phyloP scores from a whole-genome alignment of 2,888 invertebrate genomes.

The Luffia ferchaultella region DNA sequence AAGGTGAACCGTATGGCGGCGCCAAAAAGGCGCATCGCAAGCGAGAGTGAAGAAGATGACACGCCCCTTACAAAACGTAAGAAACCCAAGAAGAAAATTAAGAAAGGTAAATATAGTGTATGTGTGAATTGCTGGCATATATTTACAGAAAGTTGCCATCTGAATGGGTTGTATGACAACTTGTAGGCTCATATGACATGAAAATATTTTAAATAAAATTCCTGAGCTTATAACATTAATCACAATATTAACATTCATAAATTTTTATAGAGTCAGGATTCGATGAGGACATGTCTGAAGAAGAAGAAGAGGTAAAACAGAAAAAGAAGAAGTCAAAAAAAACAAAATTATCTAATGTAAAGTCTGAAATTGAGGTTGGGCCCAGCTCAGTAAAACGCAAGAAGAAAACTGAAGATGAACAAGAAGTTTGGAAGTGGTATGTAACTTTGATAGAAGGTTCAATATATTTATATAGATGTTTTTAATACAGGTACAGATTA shows the following conservation, averaged over 20 bases:
- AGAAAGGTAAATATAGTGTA: conserved; percentile 61
- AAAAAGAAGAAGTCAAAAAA: conserved; percentile 46
- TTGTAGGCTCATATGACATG: neutral
- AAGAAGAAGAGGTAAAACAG: conserved; percentile 67
- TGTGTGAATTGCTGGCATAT: conserved; percentile 2
- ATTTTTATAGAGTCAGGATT: conserved; percentile 51
- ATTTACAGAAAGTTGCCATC: too few relatives aligned
- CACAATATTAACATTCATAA: neutral
- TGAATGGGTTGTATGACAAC: too few relatives aligned
- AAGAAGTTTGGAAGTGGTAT: conserved; percentile 93
- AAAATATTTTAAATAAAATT: neutral
- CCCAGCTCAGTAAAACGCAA: conserved; percentile 72
- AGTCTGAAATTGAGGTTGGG: conserved; percentile 32
- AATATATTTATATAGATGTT: neutral
- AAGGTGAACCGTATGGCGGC: conserved; percentile 33
- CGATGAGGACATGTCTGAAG: conserved; percentile 64
- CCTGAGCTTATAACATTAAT: neutral
- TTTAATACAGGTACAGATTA: neutral
- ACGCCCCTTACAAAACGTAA: conserved; percentile 73
- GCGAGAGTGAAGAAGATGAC: conserved; percentile 75
- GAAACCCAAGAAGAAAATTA: conserved; percentile 70
- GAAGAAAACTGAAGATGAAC: conserved; percentile 82
- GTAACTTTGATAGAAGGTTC: conserved; percentile 20
- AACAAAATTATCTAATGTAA: conserved; percentile 23
- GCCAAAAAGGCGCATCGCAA: conserved; percentile 39